Conservation (phyloP, 2,797 vertebrate genomes). For the Darevskia mixta region DNA sequence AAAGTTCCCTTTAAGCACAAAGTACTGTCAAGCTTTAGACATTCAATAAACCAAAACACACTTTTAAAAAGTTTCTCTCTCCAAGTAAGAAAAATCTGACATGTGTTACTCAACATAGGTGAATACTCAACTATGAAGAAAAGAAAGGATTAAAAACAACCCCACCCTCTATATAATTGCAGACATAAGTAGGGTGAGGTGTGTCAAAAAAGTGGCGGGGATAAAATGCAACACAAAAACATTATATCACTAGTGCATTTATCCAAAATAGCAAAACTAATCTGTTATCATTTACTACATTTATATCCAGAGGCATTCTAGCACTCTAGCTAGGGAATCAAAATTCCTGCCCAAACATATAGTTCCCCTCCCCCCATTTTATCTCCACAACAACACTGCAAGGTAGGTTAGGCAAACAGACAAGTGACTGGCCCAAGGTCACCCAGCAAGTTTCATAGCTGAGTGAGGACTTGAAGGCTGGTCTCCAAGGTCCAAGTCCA, state of each 20-base stretch:
- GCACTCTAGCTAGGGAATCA: too few relatives aligned
- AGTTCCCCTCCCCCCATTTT: too few relatives aligned
- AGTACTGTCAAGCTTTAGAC: background rate
- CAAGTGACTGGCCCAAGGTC: too few relatives aligned
- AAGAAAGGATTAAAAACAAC: background rate
- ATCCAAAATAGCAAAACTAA: background rate
- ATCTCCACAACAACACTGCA: too few relatives aligned
- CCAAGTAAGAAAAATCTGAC: slow-evolving; percentile 45
- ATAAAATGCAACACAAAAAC: accelerated
- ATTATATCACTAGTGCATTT: background rate
- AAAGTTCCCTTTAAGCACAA: accelerated
- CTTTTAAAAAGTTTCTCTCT: background rate
- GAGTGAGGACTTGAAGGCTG: too few relatives aligned
- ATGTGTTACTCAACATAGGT: background rate
- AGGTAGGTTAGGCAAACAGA: too few relatives aligned
- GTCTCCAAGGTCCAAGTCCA: background rate
- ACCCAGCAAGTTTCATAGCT: too few relatives aligned
- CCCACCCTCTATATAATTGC: background rate
- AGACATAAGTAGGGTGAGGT: background rate
- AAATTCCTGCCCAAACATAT: too few relatives aligned
- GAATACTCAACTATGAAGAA: slow-evolving; percentile 26
- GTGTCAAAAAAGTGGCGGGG: background rate
- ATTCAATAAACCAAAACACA: accelerated
- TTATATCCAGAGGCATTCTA: too few relatives aligned
- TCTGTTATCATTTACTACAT: too few relatives aligned